Evolutionary conservation across 2,888 invertebrate genomes (phyloP), one percentile per base, ranked within the genome.

Genomic region (Abrostola triplasia): DNA sequence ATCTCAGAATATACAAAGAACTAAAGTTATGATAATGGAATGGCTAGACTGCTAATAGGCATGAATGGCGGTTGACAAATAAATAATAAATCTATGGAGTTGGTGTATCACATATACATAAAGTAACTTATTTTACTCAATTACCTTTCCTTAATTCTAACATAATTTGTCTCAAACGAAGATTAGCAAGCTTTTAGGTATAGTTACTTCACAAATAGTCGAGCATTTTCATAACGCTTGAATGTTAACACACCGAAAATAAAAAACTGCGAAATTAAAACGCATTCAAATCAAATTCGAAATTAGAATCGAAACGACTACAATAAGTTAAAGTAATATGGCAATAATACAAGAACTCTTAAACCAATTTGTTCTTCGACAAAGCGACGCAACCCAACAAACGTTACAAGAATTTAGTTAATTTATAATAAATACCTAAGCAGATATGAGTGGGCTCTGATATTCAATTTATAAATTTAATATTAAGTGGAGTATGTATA

Each of bases 391-490:
- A 59, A 73, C 48, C 57, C 12, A 55, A 48, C 12, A 49, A 44
- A 54, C 12, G 6, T 42, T 50, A 36, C 24, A n/a, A 12, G 64
- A 66, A 61, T 37, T 48, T 52, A 36, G 56, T 60, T 73, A 68
- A 60, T 68, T 76, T 60, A 56, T 67, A 77, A 84, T 83, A 88
- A 70, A 88, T 87, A 90, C 84, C 89, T 90, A 92, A 92, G 92
- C 92, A 88, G 92, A 92, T 93, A 92, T 92, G 92, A 92, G 89
- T 87, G 87, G 83, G 75, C 80, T 84, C 80, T 85, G 88, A 90
- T 90, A 91, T 91, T 87, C 80, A 70, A 70, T 73, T 79, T 67
- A 73, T 78, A 78, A 65, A 76, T 69, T 87, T 78, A 85, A 80
- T 82, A 81, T 84, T 85, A 83, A 83, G 83, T 88, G 85, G 84